Evolutionary conservation across 2,113 vertebrate genomes (phyloP), one percentile per base, ranked within the genome.

Genomic region (Cyprinodon brontotheroides): DNA sequence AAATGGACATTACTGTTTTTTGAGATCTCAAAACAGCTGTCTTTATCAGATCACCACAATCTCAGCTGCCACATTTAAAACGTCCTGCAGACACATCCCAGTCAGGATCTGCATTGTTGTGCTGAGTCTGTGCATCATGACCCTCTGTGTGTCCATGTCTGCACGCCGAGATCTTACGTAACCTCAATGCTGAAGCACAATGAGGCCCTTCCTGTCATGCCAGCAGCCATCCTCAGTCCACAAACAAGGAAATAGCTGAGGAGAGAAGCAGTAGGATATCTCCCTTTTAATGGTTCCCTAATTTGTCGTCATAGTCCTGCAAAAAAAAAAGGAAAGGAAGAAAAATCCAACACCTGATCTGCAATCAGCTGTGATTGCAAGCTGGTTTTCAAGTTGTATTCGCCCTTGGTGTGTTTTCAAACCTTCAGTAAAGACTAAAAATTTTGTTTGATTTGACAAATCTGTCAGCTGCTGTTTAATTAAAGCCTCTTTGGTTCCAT

Each of bases 191-290:
- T n/a, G 50, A 15, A 81, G 63, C 20, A 66, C 83, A 87, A 81
- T 84, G 79, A 65, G 63, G 9, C 65, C 71, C 45, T 87, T 90
- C 81, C 84, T 89, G 78, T 79, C 64, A 72, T 68, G 48, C 38
- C 65, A 67, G 5, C 22, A 71, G 67, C 39, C 64, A 71, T 22
- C 1, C 4, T 78, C 53, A 41, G 72, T 64, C 37, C 61, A 78
- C 63, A 76, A 78, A 82, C 78, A 78, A 82, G 85, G 78, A 88
- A 83, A 80, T n/a, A 65, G 47, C 43, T 4, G 60, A 66, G 64
- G 62, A 45, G 81, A 84, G 72, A 70, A 72, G 75, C 74, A 61
- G 74, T 22, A 65, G 57, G 68, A 74, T 12, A n/a, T 63, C 39
- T n/a, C 4, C 29, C 45, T 72, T 66, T 71, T 45, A 65, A 65